Percentiles rank a stretch among this genome's conserved stretches.
phyloP scores from a whole-genome alignment of 1,140 invertebrate genomes.

The Uloborus diversus region DNA sequence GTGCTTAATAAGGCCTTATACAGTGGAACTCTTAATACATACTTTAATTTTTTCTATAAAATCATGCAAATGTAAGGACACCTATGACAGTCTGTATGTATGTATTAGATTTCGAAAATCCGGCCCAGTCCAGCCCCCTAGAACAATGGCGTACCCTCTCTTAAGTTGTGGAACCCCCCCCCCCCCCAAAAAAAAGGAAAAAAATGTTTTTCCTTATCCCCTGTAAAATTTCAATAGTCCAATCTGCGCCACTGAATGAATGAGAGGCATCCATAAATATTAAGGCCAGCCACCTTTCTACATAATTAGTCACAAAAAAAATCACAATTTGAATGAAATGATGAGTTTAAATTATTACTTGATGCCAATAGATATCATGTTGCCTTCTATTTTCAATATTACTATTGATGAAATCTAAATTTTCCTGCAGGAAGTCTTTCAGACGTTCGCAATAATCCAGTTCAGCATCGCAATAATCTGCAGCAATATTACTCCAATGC shows the following conservation, averaged over 20 bases:
- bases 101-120: too few relatives aligned
- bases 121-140: too few relatives aligned
- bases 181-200: not conserved
- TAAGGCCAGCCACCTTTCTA: not conserved
- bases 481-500: constrained; percentile 81
- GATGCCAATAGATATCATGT: constrained; percentile 80
- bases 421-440: constrained; percentile 73
- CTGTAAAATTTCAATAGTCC: not conserved
- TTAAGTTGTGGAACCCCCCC: not conserved
- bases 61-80: too few relatives aligned
- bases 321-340: not conserved
- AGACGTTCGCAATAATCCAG: constrained; percentile 76
- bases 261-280: not conserved
- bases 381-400: constrained; percentile 68
- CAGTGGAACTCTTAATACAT: too few relatives aligned
- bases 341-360: constrained; percentile 68
- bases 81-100: too few relatives aligned
- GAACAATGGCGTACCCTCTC: too few relatives aligned
- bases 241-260: not conserved
- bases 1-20: too few relatives aligned
- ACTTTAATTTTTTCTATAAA: too few relatives aligned
- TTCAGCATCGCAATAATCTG: constrained; percentile 74
- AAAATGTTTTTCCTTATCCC: not conserved
- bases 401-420: constrained; percentile 72
- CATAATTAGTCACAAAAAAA: not conserved